Evolutionary conservation across 2,888 invertebrate species (phyloP), one percentile per base, ranked within the genome.

Genomic region (Heliothis peltigera): DNA sequence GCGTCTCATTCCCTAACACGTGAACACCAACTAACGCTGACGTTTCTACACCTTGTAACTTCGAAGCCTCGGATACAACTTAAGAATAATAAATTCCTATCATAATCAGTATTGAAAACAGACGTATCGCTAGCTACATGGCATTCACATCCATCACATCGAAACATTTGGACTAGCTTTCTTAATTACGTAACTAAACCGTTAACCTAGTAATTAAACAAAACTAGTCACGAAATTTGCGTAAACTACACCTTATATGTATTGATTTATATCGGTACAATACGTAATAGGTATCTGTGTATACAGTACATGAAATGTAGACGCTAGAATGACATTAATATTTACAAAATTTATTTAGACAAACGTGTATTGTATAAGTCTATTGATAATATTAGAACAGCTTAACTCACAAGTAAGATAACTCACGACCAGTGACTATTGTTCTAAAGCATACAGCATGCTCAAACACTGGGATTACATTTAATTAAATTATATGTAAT

Each of bases 91-190:
- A 75, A 81, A 75, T 72, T 70, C 75, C 80, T 83, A 82, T 79
- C 69, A 81, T 77, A 82, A 84, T 80, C 80, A 80, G 80, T 81
- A 73, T 78, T 81, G 74, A 83, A 77, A 77, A 80, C 81, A 87
- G 76, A 83, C 83, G 82, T 84, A 87, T 85, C 79, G 87, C 85
- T 90, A 91, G 83, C 87, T 90, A 91, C 89, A 92, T 92, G 92
- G 91, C 94, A 91, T 93, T 89, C 89, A 87, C 86, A 91, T 91
- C 92, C 91, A 92, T 92, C 93, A 93, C 92, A 92, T 92, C 90
- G 87, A 92, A 87, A 92, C 90, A 92, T 92, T 93, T 92, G 92
- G 95, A 95, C 95, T 95, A 95, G 95, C 94, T 94, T 94, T 83
- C 93, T 94, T 93, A 93, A 92, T 92, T 91, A 92, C 92, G 81